Conservation (phyloP, 2,888 invertebrate genomes). For the Apomyelois bistriatella region DNA sequence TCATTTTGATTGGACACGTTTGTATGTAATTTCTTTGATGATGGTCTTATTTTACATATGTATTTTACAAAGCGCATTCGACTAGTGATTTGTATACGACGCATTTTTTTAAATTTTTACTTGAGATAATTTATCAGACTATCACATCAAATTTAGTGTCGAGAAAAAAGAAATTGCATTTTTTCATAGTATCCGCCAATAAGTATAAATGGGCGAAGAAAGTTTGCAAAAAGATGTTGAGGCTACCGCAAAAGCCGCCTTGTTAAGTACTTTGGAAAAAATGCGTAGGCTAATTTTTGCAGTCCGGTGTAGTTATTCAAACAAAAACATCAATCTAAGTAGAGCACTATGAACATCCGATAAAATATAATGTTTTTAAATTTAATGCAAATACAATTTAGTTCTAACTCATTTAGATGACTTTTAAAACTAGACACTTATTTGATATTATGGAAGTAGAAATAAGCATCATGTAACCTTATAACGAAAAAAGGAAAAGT, state of each 20-base stretch:
- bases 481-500: slow-evolving; percentile 38
- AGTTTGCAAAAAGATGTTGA: slow-evolving; percentile 48
- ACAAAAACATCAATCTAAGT: background rate
- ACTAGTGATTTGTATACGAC: background rate
- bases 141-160: background rate
- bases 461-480: slow-evolving; percentile 14
- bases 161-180: background rate
- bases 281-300: background rate
- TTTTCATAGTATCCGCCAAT: slow-evolving; percentile 25
- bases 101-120: background rate
- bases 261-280: slow-evolving; percentile 32
- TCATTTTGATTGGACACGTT: slow-evolving; percentile 9
- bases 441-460: too few species aligned
- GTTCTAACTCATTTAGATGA: too few species aligned
- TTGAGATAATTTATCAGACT: background rate
- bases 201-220: slow-evolving; percentile 43
- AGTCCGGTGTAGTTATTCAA: background rate
- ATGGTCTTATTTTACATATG: slow-evolving; percentile 7
- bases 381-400: too few species aligned
- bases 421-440: too few species aligned
- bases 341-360: background rate
- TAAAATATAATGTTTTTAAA: background rate
- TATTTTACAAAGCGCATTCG: background rate
- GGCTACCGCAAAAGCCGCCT: slow-evolving; percentile 42
- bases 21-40: slow-evolving; percentile 1